Evolutionary conservation across 2,113 vertebrate genomes (phyloP), one percentile per base, ranked within the genome.

Genomic region (Rhea americana): DNA sequence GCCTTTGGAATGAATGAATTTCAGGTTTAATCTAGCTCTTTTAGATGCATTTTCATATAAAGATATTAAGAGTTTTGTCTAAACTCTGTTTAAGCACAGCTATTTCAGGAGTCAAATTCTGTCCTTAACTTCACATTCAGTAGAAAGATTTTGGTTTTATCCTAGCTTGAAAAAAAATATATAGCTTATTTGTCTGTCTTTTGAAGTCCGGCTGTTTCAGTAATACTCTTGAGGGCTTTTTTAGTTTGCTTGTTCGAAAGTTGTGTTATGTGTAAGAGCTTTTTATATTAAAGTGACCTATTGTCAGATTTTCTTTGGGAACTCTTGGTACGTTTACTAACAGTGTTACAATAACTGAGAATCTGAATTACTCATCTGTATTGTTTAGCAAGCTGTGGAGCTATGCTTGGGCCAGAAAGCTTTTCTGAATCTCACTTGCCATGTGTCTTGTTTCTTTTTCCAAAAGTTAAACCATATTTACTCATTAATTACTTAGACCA

Each of bases 181-280:
- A 0, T 6, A 2, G 6, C 8, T 51, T 59, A 15, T 10, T 26
- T n/a, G 0, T 43, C 8, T 26, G 13, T 76, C 2, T 58, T 56
- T 37, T 43, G 85, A 48, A 74, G 67, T 65, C 70, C 2, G 51
- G 2, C 55, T 76, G 48, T 22, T n/a, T 28, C 56, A 55, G 37
- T 39, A 62, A 72, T 70, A 8, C 22, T 32, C 19, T 12, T 82
- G 39, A 58, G 89, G 15, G 48, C 76, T 47, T 21, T 21, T 51
- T 51, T 50, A 48, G 14, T 19, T 19, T 50, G 9, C 59, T 43
- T 55, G 19, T 51, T 41, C 41, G 87, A 77, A 43, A 82, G 55
- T 82, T 51, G 84, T 58, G 84, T 58, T 81, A 18, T 39, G 79
- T 87, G 80, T 30, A 16, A 61, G 79, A 71, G 82, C 37, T 87